Evolutionary conservation across 53 echinoderm and acorn worm genomes (phyloP), one percentile per base, ranked within the genome.

Genomic region (Holothuria leucospilota): DNA sequence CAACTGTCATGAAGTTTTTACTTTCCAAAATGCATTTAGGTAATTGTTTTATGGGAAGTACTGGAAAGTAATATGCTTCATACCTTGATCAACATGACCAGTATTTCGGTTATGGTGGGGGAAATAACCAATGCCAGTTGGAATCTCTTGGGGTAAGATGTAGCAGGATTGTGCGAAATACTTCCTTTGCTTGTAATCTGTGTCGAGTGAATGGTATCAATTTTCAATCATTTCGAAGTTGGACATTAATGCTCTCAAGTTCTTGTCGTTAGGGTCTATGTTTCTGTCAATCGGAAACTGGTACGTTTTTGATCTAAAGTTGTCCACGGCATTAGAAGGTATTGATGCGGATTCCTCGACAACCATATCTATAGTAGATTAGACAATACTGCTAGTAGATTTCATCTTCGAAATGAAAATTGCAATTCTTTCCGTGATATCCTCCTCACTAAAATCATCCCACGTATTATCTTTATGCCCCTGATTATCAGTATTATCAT

Each of bases 11-110:
- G 2, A 87, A 60, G 25, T 83, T 81, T 68, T 84, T 85, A 38
- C 88, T 88, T 80, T 91, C 91, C 40, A 88, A 49, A 58, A 88
- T 77, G 25, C 61, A 59, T 62, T 91, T 88, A 14, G 85, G 66
- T 8, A 85, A 71, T 27, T 41, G 29, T 46, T 78, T 51, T 8
- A 91, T 24, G 62, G 91, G 91, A 29, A 91, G 64, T 91, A 88
- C 68, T 87, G 87, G 46, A 77, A 91, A 62, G 84, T 68, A 30
- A 91, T 61, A 28, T 60, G 79, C 18, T 88, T 84, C 56, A 62
- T 74, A 58, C 61, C 51, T 68, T 91, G 85, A 15, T 72, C 73
- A 29, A 84, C 51, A 81, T 91, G 88, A 30, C 88, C 88, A 21
- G 91, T 91, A 7, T 20, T 41, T 5, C 39, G 18, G 67, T 91